Evolutionary conservation across 2,797 vertebrate species (phyloP), one percentile per base, ranked within the genome.

Genomic region (Parauchenoglanis punctatus): DNA sequence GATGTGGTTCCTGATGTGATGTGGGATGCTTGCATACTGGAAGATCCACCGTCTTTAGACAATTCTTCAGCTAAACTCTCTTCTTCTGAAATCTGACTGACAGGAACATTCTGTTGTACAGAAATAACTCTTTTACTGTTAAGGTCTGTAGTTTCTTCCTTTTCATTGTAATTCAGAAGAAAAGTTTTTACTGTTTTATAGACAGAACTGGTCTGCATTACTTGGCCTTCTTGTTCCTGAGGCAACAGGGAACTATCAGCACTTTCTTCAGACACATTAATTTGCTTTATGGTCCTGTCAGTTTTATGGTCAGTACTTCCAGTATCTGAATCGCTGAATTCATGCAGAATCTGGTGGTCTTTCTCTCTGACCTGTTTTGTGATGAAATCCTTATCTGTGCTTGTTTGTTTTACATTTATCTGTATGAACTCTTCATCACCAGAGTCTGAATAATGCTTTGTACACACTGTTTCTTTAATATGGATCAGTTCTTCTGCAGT

Each of bases 361-460:
- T 91, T 93, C 88, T 96, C 95, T 92, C 92, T 94, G 63, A 96
- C 93, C 77, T 96, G 94, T 46, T 91, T 95, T 88, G 95, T 94
- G 35, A 97, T 93, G 84, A 96, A 97, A 84, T 97, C 96, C 90
- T 97, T 96, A 87, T 97, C 97, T 80, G 96, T 96, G 87, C 96
- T 97, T 97, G 99, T 99, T 86, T 97, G 97, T 94, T 98, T 96
- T 87, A 99, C 97, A 88, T 99, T 97, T 87, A 96, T 97, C 49
- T 97, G 95, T 86, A 99, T 97, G 81, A 98, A 98, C 78, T 98
- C 98, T 93, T 99, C 98, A 77, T 98, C 98, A 35, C 95, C 94
- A 8, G 97, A 98, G 85, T 97, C 95, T 75, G 93, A 94, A 59
- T 92, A 87, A 63, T 94, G 94, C 81, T 95, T 95, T 89, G 93